Evolutionary conservation across 2,888 invertebrate genomes (phyloP), one percentile per base, ranked within the genome.

Genomic region (Gastrophysa polygoni): DNA sequence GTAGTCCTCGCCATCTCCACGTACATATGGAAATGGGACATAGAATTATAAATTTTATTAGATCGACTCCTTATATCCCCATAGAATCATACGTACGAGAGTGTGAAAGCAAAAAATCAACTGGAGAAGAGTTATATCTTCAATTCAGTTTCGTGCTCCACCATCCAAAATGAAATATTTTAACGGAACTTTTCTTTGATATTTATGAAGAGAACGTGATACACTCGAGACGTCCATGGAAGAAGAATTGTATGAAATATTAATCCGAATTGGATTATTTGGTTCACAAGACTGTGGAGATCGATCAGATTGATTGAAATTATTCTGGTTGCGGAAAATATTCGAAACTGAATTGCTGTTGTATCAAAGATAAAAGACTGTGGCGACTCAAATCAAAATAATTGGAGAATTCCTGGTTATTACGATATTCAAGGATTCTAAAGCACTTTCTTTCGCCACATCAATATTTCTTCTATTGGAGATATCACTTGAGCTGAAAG

Each of bases 1-100:
- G 32, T 59, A 59, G 54, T 48, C 55, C 24, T 14, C 28, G 48
- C 34, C 55, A 59, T 54, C 47, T 48, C 16, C 49, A 48, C 51
- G 48, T 59, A 55, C 18, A 59, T 48, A 54, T 59, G 28, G 49
- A 55, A 59, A 32, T 59, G 54, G 55, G 34, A 59, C 59, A 48
- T 59, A 16, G 52, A 55, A 59, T 48, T 55, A 59, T 54, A 55
- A 59, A 59, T 59, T 55, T 55, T 55, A 59, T 59, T 14, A 17
- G 21, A 34, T 17, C 1, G 18, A 4, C 38, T 47, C 29, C 38
- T 48, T 43, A 51, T 51, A 57, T 57, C 57, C 58, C 51, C 21
- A 29, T 44, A 51, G 49, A 47, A 49, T 34, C 38, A 47, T 58
- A 58, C 18, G 43, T 50, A 57, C 29, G 32, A 46, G 29, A 44